phyloP scores from a whole-genome alignment of 1,140 invertebrate species.

The Oncopodura yosiiana region DNA sequence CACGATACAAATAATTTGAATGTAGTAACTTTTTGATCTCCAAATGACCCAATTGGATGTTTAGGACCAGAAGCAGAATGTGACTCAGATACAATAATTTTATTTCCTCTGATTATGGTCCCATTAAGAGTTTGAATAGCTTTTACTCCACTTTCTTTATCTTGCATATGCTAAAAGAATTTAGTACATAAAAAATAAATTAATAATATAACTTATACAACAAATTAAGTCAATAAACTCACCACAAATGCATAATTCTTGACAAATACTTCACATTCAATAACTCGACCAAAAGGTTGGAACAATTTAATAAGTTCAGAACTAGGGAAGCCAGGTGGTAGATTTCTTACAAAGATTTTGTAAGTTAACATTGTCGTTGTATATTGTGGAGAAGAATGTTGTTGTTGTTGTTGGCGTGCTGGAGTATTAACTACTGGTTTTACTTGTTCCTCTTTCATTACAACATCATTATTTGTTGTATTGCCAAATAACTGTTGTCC shows the following conservation, averaged over 20 bases:
- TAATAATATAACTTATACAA: too few relatives aligned
- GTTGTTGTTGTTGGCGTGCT: too few relatives aligned
- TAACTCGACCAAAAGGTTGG: conserved; percentile 3
- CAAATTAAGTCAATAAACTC: not conserved
- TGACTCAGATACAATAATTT: too few relatives aligned
- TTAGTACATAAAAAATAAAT: too few relatives aligned
- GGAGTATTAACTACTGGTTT: too few relatives aligned
- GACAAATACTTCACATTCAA: conserved; percentile 10
- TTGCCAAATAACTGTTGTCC: too few relatives aligned
- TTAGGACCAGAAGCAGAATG: too few relatives aligned
- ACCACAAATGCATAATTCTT: conserved; percentile 11
- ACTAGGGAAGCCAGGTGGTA: not conserved
- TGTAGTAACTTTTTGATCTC: conserved; percentile 13
- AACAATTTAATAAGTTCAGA: conserved; percentile 3
- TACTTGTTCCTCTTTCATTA: too few relatives aligned
- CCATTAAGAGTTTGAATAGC: conserved; percentile 4
- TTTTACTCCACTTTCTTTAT: not conserved
- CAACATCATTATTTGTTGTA: too few relatives aligned
- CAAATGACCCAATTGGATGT: conserved; percentile 3
- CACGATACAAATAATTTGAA: conserved; percentile 46
- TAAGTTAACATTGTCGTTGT: not conserved
- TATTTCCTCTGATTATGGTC: too few relatives aligned
- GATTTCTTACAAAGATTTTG: conserved; percentile 2
- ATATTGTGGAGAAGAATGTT: too few relatives aligned
- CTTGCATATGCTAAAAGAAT: not conserved